These are phyloP conservation scores for Invenusta paracnida DNA, from an alignment of 2,888 invertebrate species.

Conservation along the genomic window DNA sequence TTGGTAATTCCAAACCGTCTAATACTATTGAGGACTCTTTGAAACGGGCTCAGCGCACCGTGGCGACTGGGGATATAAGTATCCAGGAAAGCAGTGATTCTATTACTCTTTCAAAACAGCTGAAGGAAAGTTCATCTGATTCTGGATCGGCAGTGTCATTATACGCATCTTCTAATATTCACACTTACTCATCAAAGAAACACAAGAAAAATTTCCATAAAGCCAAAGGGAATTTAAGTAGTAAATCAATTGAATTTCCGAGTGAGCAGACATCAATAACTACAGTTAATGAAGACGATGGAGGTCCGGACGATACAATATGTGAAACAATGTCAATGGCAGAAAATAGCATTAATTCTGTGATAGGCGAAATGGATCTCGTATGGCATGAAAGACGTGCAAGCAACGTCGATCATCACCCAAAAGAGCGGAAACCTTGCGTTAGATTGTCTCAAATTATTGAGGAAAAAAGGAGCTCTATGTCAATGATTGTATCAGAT, in stretches of 20 bases:
- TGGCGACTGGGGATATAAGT: no score
- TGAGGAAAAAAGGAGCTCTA: not conserved
- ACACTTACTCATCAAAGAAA: not conserved
- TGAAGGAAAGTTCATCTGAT: not conserved
- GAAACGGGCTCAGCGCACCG: not conserved
- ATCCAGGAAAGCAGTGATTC: not conserved
- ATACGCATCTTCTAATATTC: not conserved
- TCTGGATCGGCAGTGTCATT: not conserved
- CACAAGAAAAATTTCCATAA: not conserved
- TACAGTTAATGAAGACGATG: not conserved
- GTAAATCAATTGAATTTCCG: constrained; percentile 4
- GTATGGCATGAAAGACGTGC: not conserved
- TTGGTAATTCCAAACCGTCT: not conserved
- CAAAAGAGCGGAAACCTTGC: not conserved
- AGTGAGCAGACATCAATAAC: not conserved
- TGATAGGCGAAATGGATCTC: not conserved
- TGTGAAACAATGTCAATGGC: not conserved
- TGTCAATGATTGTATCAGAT: not conserved
- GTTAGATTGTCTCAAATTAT: not conserved
- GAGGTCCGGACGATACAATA: not conserved
- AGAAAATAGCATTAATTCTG: not conserved
- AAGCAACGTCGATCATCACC: not conserved
- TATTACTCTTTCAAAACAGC: not conserved
- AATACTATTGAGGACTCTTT: not conserved
- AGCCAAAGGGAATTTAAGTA: not conserved